Base-by-base conservation (phyloP, 2,113 vertebrate species). In the Chroicocephalus ridibundus region DNA sequence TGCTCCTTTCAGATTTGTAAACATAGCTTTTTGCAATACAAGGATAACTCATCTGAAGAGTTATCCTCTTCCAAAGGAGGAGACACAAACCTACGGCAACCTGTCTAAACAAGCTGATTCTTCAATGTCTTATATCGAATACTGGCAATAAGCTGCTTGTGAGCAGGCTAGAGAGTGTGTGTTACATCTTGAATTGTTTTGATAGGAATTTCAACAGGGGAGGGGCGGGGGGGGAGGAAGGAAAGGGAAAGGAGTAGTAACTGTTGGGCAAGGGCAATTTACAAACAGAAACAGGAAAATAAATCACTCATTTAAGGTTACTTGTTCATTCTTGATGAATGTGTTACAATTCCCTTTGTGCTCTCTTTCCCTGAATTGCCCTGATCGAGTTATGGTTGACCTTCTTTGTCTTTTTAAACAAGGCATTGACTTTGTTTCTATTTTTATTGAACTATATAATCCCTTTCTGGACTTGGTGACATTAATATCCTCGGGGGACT, bases 341-440 rank as follows among this genome's bases (percentile, higher is more conserved):
- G 55, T 62, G 68, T 47, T 95, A 31, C 55, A 68, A 89, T 89
- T 68, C 58, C 52, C 76, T 78, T 80, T 72, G 42, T 76, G 42
- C 22, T 87, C 20, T n/a, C 79, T 46, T 87, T 84, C 86, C 42
- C 91, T 34, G 12, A 61, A 68, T 66, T 70, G 80, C 82, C 55
- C 91, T 49, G 57, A 92, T 94, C 88, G 85, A 91, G 85, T 93
- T 93, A 64, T 79, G 54, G 82, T 81, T 96, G 95, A 97, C 96
- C 91, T 97, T 96, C 93, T 93, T 97, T 94, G 94, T 95, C 93
- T 96, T 97, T 97, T 96, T 88, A 88, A 94, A 82, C 49, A 64
- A 42, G 65, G 55, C 86, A 74, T 66, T 83, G 94, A 64, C 94
- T 95, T 86, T 89, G 95, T 88, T 96, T 96, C 97, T 97, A 97